phyloP scores from a whole-genome alignment of 23 tunicate genomes.

The Pegea sp. region DNA sequence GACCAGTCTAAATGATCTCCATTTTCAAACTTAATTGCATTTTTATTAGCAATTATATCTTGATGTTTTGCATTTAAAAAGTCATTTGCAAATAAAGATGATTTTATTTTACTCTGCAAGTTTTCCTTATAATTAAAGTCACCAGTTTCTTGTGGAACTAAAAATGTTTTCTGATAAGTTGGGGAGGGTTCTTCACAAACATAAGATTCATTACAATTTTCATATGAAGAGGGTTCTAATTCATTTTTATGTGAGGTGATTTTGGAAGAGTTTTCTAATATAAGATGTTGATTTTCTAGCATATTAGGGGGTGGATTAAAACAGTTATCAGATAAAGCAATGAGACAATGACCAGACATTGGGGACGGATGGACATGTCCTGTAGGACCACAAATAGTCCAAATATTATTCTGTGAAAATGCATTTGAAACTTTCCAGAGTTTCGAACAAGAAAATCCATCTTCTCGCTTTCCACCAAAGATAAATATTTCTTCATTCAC shows the following conservation, averaged over 20 bases:
- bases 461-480: slow-evolving; percentile 54
- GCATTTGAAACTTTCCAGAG: slow-evolving; percentile 14
- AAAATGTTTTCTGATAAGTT: no score
- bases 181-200: no score
- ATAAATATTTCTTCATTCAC: slow-evolving; percentile 27
- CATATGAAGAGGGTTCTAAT: background rate
- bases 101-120: no score
- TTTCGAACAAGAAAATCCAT: slow-evolving; percentile 29
- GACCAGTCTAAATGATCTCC: background rate
- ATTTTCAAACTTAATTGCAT: background rate
- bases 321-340: slow-evolving; percentile 7
- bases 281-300: no score
- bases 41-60: no score
- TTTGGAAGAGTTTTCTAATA: no score
- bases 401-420: slow-evolving; percentile 3
- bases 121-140: no score
- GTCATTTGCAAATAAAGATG: background rate
- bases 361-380: slow-evolving; percentile 21
- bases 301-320: no score
- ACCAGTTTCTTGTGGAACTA: no score
- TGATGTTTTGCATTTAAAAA: background rate
- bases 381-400: slow-evolving; percentile 15
- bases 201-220: background rate
- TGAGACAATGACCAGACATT: slow-evolving; percentile 15
- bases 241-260: no score